Evolutionary conservation across 2,797 vertebrate species (phyloP), one percentile per base, ranked within the genome.

Genomic region (Crax fasciolata): DNA sequence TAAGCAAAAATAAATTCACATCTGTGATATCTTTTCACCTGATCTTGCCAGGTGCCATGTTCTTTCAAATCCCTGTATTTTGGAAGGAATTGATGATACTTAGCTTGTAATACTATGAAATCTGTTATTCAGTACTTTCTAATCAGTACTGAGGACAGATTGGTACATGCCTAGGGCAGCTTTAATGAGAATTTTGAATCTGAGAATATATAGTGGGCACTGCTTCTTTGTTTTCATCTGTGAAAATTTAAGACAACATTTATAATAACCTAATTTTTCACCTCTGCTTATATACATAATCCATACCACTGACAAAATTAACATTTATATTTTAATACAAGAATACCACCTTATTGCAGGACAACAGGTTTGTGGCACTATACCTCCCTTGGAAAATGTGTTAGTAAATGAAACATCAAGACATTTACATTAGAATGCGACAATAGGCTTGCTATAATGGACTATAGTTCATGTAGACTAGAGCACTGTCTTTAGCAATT

Each of bases 41-140:
- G 9, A 28, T 14, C 17, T 73, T 70, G 5, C 9, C 35, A 66
- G 9, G 4, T 24, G 3, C 3, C 39, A 0, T 49, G 2, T 11
- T 79, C 41, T 51, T 76, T 48, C 27, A 51, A 4, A 54, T 48
- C 6, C 4, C 18, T 65, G 13, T 9, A 49, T 76, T 94, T 77
- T 32, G 14, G 12, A 20, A 55, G 2, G 32, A 77, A 49, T 5
- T 49, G 12, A 55, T n/a, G 7, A 84, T 58, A 10, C 10, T 68
- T n/a, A 63, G 5, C 6, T 46, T 15, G 2, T 68, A 75, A 27
- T 28, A 6, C 13, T 61, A 41, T 30, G 2, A 49, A 5, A 5
- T 1, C n/a, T 61, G 7, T 10, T 75, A 32, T 71, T 84, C 58
- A 61, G 19, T 8, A 28, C 49, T 39, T 25, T 70, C 1, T 13